Base-by-base conservation (phyloP, 2,113 vertebrate genomes). In the Dicentrarchus labrax region DNA sequence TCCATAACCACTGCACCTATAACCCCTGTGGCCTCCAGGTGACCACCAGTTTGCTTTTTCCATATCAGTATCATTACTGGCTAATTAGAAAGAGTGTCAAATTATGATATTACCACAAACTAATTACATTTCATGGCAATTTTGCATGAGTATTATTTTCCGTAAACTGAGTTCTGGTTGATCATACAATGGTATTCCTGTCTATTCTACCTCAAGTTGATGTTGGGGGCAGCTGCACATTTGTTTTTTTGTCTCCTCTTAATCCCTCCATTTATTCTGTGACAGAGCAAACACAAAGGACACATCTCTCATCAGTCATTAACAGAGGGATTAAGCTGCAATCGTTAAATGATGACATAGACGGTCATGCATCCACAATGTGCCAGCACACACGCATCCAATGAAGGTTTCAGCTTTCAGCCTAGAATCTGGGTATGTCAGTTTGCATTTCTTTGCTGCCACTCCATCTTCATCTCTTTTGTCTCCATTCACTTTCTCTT, bases 291-390 rank as follows among this genome's bases (percentile, higher is more conserved):
- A 70, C 36, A 84, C 73, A 6, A 80, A 80, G 53, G 43, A 76
- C 69, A 16, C 21, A 9, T 92, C 88, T 48, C n/a, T 89, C 90
- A 80, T 51, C 81, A 53, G 60, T 6, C 19, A 51, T 86, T 77
- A 76, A 68, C 75, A 11, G 16, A 17, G 71, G 69, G 76, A 85
- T 85, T 85, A 79, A 82, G 56, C 56, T 56, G 56, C 22, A 51
- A 12, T 39, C 30, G 51, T 61, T 9, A 38, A 65, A 71, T 70
- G 54, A 64, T 48, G 22, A n/a, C 70, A 67, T 0, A 51, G 24
- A 54, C 1, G 5, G 36, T 72, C 59, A 72, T n/a, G 30, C 51
- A 73, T 8, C 9, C 38, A 43, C 30, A 68, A 76, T n/a, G 43
- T 39, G n/a, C 38, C n/a, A 22, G 15, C 54, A 50, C 41, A 43